Conservation (phyloP, 2,888 invertebrate species). For the Cephalotes varians region DNA sequence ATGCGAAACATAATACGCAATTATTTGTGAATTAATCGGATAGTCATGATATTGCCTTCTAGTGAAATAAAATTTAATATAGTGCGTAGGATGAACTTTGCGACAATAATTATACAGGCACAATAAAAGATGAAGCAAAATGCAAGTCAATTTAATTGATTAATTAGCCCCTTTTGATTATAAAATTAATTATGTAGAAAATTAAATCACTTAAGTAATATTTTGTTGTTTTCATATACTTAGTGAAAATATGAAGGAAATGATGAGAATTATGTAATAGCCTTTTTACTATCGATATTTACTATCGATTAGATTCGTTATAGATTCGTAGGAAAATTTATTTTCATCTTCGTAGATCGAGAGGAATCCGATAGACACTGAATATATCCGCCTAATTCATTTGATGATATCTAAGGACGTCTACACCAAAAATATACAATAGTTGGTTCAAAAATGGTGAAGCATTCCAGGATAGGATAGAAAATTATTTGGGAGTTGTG, state of each 20-base stretch:
- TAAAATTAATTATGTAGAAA: background rate
- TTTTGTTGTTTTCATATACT: background rate
- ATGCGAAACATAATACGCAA: slow-evolving; percentile 35
- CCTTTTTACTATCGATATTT: no score
- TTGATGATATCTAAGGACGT: no score
- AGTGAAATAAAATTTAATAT: slow-evolving; percentile 30
- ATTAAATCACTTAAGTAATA: background rate
- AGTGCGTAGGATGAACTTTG: background rate
- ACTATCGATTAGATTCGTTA: no score
- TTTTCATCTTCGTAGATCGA: no score
- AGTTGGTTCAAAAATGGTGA: no score
- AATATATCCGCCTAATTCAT: no score
- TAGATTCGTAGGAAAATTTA: no score
- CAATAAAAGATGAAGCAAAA: background rate
- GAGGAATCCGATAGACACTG: no score
- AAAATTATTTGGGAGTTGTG: no score
- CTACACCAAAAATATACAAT: no score
- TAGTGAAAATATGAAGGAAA: background rate
- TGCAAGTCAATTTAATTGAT: background rate
- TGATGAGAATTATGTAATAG: background rate
- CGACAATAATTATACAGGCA: slow-evolving; percentile 14
- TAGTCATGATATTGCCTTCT: slow-evolving; percentile 8
- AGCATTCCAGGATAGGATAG: no score
- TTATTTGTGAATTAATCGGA: slow-evolving; percentile 39
- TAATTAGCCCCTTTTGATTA: background rate